Evolutionary conservation across 2,888 invertebrate genomes (phyloP).

Genomic region (Mechanitis mazaeus): DNA sequence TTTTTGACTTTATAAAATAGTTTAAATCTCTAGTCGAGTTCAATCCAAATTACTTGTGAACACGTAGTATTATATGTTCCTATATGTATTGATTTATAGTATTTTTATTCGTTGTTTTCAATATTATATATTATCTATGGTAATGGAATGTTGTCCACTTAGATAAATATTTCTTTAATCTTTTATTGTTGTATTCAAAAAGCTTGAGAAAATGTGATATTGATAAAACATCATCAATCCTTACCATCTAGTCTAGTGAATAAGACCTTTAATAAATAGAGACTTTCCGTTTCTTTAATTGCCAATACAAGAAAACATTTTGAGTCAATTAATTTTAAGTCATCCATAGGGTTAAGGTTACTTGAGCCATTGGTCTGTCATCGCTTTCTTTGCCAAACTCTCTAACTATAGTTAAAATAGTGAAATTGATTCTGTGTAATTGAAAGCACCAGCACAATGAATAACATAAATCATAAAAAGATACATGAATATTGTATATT

Average conservation of each 20-base stretch:
- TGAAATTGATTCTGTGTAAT: conserved; percentile 44
- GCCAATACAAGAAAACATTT: conserved; percentile 57
- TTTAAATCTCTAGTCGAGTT: conserved; percentile 66
- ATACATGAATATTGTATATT: conserved; percentile 40
- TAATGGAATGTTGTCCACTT: conserved; percentile 55
- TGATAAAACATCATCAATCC: conserved; percentile 46
- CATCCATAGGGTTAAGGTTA: conserved; percentile 67
- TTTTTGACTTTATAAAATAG: conserved; percentile 34
- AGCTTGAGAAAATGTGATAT: conserved; percentile 63
- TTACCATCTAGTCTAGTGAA: conserved; percentile 52
- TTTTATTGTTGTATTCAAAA: conserved; percentile 47
- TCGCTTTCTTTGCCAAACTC: conserved; percentile 66
- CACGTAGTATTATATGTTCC: conserved; percentile 61
- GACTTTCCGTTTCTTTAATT: conserved; percentile 40
- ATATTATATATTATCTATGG: conserved; percentile 45
- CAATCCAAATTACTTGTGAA: conserved; percentile 62
- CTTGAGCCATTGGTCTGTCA: conserved; percentile 45
- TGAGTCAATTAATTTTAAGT: conserved; percentile 75
- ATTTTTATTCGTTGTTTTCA: conserved; percentile 34
- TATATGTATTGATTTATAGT: conserved; percentile 47
- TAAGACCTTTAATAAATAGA: conserved; percentile 35
- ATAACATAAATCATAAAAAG: conserved; percentile 42
- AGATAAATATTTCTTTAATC: conserved; percentile 44
- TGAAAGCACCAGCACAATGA: conserved; percentile 68
- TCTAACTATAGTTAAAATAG: conserved; percentile 50